Conservation (phyloP, 2,888 invertebrate genomes). For the Loripinus fragilis region DNA sequence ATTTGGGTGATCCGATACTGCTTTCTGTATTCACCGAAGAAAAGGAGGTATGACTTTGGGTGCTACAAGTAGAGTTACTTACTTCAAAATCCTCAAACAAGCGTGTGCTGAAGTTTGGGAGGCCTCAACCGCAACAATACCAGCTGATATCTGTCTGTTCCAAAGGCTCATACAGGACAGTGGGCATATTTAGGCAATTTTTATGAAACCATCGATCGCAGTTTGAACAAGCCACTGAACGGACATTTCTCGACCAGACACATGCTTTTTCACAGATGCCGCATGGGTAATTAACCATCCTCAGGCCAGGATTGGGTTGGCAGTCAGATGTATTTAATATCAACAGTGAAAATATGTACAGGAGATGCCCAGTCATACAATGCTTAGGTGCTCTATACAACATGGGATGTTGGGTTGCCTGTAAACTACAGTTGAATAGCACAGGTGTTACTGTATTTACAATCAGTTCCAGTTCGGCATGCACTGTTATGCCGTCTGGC, state of each 20-base stretch:
- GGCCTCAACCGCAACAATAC: background rate
- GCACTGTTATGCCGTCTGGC: too few species aligned
- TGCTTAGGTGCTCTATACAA: conserved; percentile 10
- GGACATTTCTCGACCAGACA: conserved; percentile 21
- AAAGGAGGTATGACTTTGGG: too few species aligned
- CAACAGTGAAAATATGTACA: conserved; percentile 18
- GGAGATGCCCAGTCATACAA: background rate
- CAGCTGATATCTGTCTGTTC: too few species aligned
- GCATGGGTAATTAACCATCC: too few species aligned
- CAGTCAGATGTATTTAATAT: conserved; percentile 25
- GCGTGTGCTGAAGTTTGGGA: background rate
- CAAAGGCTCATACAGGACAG: background rate
- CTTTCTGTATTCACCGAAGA: too few species aligned
- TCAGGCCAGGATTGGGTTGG: conserved; percentile 22
- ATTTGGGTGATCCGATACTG: too few species aligned
- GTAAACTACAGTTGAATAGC: background rate
- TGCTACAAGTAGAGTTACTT: too few species aligned
- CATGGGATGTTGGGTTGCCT: background rate
- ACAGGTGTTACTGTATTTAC: too few species aligned
- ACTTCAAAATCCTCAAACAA: too few species aligned
- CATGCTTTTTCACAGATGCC: conserved; percentile 20
- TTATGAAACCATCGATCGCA: conserved; percentile 24
- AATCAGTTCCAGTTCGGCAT: too few species aligned
- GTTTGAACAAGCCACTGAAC: conserved; percentile 12
- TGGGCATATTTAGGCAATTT: conserved; percentile 11